Evolutionary conservation across 2,888 invertebrate genomes (phyloP).

Genomic region (Helobdella robusta): DNA sequence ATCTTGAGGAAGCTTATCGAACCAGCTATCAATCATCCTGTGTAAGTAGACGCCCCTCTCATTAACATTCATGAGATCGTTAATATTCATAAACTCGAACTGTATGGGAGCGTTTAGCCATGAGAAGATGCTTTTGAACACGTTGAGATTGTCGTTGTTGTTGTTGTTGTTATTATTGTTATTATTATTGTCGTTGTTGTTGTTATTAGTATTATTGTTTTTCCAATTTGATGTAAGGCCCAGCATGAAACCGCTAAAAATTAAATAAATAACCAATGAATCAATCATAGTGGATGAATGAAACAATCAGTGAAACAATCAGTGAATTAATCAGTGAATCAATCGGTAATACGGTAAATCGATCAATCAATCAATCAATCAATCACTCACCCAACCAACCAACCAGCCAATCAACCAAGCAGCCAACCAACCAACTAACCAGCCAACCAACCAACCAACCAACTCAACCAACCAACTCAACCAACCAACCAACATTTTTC

Average conservation of each 20-base stretch:
- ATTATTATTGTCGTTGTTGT: background rate
- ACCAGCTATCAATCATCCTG: conserved; percentile 39
- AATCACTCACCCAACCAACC: too few relatives aligned
- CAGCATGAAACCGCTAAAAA: too few relatives aligned
- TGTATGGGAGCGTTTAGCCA: conserved; percentile 42
- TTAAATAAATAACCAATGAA: too few relatives aligned
- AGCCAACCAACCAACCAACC: too few relatives aligned
- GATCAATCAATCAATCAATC: too few relatives aligned
- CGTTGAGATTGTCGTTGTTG: conserved; percentile 15
- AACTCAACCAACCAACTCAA: background rate
- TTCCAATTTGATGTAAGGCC: too few relatives aligned
- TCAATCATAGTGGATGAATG: too few relatives aligned
- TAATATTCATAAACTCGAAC: conserved; percentile 34
- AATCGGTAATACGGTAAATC: too few relatives aligned
- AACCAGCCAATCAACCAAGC: too few relatives aligned
- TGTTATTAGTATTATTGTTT: background rate
- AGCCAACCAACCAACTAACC: too few relatives aligned
- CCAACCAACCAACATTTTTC: conserved; percentile 17
- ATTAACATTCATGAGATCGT: conserved; percentile 3
- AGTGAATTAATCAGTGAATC: too few relatives aligned
- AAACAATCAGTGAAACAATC: too few relatives aligned
- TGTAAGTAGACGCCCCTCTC: conserved; percentile 34
- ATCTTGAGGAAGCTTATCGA: conserved; percentile 37
- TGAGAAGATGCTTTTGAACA: conserved; percentile 38
- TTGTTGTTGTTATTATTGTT: background rate